A percentile compares a stretch with the other conserved stretches of the same genome.
These are phyloP conservation scores for Chloroceryle aenea DNA, from an alignment of 2,113 vertebrate genomes.

Conservation along the genomic window DNA sequence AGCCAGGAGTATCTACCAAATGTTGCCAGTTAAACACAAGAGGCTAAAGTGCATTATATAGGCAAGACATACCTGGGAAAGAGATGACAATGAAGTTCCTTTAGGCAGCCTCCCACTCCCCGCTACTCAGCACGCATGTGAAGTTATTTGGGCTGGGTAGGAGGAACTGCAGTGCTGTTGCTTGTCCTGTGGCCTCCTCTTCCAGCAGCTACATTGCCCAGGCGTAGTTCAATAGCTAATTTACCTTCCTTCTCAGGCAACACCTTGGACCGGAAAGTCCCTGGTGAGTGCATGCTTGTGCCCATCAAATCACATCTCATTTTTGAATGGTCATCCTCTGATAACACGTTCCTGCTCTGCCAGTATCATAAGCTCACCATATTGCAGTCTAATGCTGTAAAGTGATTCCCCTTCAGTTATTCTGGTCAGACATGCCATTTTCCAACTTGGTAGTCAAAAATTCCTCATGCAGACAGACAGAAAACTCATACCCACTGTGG, in stretches of 20 bases:
- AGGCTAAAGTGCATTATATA: neutral
- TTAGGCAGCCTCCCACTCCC: neutral
- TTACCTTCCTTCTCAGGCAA: neutral
- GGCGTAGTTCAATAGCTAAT: neutral
- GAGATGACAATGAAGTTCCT: neutral
- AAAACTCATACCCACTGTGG: fast-evolving
- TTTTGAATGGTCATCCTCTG: neutral
- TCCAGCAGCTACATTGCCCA: neutral
- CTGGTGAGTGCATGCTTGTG: neutral
- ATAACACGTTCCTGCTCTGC: neutral
- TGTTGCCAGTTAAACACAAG: neutral
- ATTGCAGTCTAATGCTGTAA: neutral
- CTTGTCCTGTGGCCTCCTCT: neutral
- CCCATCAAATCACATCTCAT: neutral
- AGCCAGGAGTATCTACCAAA: neutral
- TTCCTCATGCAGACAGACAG: neutral
- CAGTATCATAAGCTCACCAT: neutral
- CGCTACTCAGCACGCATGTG: neutral
- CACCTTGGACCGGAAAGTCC: neutral
- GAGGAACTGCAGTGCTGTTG: neutral
- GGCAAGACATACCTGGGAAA: neutral
- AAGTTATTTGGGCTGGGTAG: neutral
- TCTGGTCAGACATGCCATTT: neutral
- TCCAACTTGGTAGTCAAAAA: neutral
- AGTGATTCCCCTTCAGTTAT: neutral